Evolutionary conservation across 1,140 invertebrate genomes (phyloP).

Genomic region (Globodera ellingtonae): DNA sequence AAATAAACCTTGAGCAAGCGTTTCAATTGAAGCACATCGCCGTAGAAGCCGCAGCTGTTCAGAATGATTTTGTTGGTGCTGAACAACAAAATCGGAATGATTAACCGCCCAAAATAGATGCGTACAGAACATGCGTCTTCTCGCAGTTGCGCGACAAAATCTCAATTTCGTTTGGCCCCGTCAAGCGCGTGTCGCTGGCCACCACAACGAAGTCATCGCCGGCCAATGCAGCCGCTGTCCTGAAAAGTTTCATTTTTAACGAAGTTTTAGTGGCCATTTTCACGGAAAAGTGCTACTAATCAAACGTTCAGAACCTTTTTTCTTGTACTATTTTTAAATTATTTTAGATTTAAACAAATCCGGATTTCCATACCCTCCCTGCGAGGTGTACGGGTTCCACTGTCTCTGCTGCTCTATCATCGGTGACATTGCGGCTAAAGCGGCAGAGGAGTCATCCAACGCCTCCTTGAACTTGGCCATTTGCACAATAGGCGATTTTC

Average conservation of each 20-base stretch:
- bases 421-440: constrained; percentile 44
- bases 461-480: constrained; percentile 45
- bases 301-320: too few relatives aligned
- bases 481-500: constrained; percentile 17
- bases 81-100: constrained; percentile 32
- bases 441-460: constrained; percentile 42
- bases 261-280: too few relatives aligned
- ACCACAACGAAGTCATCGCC: constrained; percentile 86
- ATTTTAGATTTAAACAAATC: too few relatives aligned
- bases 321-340: too few relatives aligned
- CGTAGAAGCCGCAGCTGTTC: constrained; percentile 91
- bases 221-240: constrained; percentile 76
- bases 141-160: constrained; percentile 85
- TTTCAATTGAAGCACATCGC: constrained; percentile 90
- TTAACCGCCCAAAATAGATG: constrained; percentile 13
- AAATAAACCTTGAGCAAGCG: constrained; percentile 74
- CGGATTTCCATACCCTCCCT: constrained; percentile 52
- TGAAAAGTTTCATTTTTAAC: constrained; percentile 46
- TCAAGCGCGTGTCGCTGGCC: constrained; percentile 89
- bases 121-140: constrained; percentile 68
- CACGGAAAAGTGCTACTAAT: too few relatives aligned
- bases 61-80: constrained; percentile 80
- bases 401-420: constrained; percentile 41
- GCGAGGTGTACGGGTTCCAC: constrained; percentile 59
- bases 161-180: constrained; percentile 75